Evolutionary conservation across 2,113 vertebrate genomes (phyloP).

Genomic region (Chaetura pelagica): DNA sequence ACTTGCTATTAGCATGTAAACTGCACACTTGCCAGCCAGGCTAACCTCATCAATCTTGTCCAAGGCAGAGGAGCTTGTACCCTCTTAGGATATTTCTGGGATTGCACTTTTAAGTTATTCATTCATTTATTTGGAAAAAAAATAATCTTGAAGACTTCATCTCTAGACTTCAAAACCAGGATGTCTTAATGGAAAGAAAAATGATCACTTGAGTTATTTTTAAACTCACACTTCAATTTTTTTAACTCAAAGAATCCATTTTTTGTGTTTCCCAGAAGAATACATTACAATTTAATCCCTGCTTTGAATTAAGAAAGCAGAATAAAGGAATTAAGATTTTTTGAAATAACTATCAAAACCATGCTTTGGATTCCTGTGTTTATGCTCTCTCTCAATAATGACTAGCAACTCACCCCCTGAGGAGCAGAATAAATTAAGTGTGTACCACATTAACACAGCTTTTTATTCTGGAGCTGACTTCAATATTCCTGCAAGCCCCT

Average conservation of each 20-base stretch:
- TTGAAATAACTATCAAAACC: conserved; percentile 18
- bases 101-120: conserved; percentile 30
- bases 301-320: conserved; percentile 61
- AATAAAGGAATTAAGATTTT: conserved; percentile 48
- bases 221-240: conserved; percentile 25
- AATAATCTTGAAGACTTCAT: background rate
- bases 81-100: conserved; percentile 33
- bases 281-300: background rate
- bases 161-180: conserved; percentile 26
- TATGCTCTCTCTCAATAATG: conserved; percentile 12
- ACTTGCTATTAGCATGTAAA: conserved; percentile 71
- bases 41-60: conserved; percentile 62
- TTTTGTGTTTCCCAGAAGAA: conserved; percentile 46
- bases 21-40: conserved; percentile 65
- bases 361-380: conserved; percentile 20
- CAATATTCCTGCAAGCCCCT: background rate
- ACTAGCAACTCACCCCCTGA: background rate
- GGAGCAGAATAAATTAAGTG: conserved; percentile 35
- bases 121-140: conserved; percentile 11
- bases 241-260: conserved; percentile 36
- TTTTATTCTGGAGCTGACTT: background rate
- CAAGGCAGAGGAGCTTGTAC: conserved; percentile 27
- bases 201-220: conserved; percentile 54
- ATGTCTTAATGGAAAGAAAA: conserved; percentile 35
- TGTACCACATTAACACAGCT: background rate